Evolutionary conservation across 92 coral and sea anemone species (phyloP).

Genomic region (Muricea muricata): DNA sequence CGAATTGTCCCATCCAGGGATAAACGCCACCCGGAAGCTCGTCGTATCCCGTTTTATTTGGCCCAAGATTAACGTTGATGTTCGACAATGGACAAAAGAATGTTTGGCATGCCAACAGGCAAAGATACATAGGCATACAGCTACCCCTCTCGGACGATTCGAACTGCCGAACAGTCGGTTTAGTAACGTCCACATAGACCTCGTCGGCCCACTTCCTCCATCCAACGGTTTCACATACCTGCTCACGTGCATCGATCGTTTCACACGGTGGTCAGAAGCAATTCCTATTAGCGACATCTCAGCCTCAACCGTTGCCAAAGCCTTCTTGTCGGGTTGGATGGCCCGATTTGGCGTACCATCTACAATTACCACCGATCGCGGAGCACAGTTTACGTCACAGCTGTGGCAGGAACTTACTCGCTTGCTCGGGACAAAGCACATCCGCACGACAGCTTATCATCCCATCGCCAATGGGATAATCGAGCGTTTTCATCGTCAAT

Average conservation of each 20-base stretch:
- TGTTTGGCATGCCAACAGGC: too few relatives aligned
- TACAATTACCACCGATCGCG: not conserved
- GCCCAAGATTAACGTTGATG: too few relatives aligned
- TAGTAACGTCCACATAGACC: not conserved
- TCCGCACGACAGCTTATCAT: constrained; percentile 12
- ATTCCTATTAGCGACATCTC: not conserved
- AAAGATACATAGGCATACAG: too few relatives aligned
- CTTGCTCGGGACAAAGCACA: not conserved
- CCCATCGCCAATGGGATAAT: constrained; percentile 7
- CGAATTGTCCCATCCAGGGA: too few relatives aligned
- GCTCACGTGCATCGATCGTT: not conserved
- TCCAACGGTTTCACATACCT: not conserved
- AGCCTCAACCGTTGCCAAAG: not conserved
- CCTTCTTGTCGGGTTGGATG: not conserved
- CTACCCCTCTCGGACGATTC: too few relatives aligned
- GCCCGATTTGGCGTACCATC: not conserved
- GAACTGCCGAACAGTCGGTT: not conserved
- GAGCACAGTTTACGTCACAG: constrained; percentile 2
- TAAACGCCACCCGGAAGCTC: too few relatives aligned
- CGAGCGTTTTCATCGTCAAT: constrained; percentile 15
- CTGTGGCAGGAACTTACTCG: not conserved
- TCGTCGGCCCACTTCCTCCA: not conserved
- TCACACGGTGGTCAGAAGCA: constrained; percentile 20
- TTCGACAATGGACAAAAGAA: too few relatives aligned
- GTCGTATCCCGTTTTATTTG: too few relatives aligned